A percentile compares a stretch with the other conserved stretches of the same genome.
Conservation (phyloP, 2,888 invertebrate genomes). For the Apoda limacodes region DNA sequence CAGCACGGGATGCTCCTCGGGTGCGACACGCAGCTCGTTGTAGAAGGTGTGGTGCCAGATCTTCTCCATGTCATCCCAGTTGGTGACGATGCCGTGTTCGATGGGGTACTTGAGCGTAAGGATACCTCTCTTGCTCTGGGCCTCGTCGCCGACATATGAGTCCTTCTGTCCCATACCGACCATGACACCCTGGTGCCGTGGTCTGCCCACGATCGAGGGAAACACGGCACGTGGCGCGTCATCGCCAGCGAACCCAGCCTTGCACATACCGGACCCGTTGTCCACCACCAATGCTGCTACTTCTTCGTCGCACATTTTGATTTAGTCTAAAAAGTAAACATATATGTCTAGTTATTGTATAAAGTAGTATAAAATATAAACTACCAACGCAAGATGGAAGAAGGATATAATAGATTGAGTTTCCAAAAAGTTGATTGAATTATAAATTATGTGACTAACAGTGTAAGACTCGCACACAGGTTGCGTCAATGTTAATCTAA, state of each 20-base stretch:
- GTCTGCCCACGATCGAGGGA: constrained; percentile 95
- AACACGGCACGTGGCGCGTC: constrained; percentile 96
- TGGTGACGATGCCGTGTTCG: constrained; percentile 97
- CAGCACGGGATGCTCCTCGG: constrained; percentile 88
- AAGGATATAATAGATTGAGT: too few relatives aligned
- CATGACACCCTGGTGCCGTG: constrained; percentile 95
- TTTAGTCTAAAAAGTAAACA: constrained; percentile 33
- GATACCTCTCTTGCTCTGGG: constrained; percentile 96
- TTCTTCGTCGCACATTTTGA: constrained; percentile 72
- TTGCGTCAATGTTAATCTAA: too few relatives aligned
- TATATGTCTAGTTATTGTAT: too few relatives aligned
- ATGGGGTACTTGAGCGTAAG: constrained; percentile 96
- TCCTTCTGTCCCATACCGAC: constrained; percentile 99
- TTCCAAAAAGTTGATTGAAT: too few relatives aligned
- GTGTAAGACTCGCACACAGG: too few relatives aligned
- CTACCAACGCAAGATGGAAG: too few relatives aligned
- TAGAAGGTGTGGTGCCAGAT: constrained; percentile 99
- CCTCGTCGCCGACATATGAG: constrained; percentile 96
- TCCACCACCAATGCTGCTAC: constrained; percentile 94
- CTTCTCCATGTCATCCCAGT: constrained; percentile 99
- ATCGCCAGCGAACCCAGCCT: constrained; percentile 96
- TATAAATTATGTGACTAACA: too few relatives aligned
- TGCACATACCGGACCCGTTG: constrained; percentile 99
- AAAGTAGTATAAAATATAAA: too few relatives aligned
- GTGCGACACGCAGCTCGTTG: constrained; percentile 96